Conservation (phyloP, 2,888 invertebrate species). For the Petrolisthes cinctipes region DNA sequence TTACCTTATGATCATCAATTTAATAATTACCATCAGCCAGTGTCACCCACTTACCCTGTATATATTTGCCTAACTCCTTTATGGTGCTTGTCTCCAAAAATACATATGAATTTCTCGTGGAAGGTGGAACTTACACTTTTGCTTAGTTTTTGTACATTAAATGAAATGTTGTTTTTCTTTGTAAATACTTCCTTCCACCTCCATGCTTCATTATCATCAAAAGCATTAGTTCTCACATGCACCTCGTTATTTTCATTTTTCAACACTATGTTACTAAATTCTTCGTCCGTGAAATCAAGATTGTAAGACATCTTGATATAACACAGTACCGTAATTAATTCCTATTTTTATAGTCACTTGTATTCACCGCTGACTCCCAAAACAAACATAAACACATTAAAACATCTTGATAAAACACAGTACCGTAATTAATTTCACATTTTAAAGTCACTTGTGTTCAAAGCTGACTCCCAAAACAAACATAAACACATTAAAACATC, state of each 20-base stretch:
- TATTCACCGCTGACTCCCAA: too few species aligned
- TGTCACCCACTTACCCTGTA: background rate
- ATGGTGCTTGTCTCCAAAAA: background rate
- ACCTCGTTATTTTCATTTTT: background rate
- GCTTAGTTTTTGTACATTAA: background rate
- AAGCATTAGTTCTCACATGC: background rate
- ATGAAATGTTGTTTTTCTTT: background rate
- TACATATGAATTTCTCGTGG: background rate
- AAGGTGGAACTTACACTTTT: background rate
- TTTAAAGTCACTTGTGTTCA: too few species aligned
- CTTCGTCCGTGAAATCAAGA: background rate
- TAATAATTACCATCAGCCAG: background rate
- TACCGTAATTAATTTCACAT: too few species aligned
- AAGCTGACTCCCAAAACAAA: too few species aligned
- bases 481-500: too few species aligned
- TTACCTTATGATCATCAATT: background rate
- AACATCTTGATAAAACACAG: too few species aligned
- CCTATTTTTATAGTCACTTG: too few species aligned
- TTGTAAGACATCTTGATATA: background rate
- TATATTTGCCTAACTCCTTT: background rate
- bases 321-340: too few species aligned
- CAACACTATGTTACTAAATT: background rate
- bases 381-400: too few species aligned
- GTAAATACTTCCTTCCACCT: background rate
- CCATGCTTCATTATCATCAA: background rate